phyloP scores from a whole-genome alignment of 1,140 invertebrate species.

The Drosophila pruinosa region DNA sequence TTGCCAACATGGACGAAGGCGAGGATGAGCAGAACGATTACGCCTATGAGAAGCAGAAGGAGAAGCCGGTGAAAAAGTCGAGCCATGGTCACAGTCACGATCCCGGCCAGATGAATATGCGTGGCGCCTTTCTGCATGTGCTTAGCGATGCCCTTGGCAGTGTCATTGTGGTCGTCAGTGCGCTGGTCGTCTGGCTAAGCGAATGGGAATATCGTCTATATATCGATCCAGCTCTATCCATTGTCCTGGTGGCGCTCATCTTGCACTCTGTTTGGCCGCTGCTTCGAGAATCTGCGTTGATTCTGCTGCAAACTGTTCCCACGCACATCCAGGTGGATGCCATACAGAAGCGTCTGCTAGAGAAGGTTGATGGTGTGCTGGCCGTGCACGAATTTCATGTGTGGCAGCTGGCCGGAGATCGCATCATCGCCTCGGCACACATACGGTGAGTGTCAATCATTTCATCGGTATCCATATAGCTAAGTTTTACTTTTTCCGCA shows the following conservation, averaged over 20 bases:
- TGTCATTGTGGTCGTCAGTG: slow-evolving; percentile 97
- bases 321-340: slow-evolving; percentile 96
- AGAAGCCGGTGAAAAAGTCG: slow-evolving; percentile 71
- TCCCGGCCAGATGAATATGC: slow-evolving; percentile 97
- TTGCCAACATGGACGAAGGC: slow-evolving; percentile 89
- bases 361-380: slow-evolving; percentile 94
- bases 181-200: slow-evolving; percentile 94
- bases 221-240: slow-evolving; percentile 96
- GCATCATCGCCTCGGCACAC: slow-evolving; percentile 96
- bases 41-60: slow-evolving; percentile 77
- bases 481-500: slow-evolving; percentile 57
- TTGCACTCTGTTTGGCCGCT: slow-evolving; percentile 93
- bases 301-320: slow-evolving; percentile 95
- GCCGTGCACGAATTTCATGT: slow-evolving; percentile 97
- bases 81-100: slow-evolving; percentile 86
- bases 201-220: slow-evolving; percentile 92
- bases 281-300: slow-evolving; percentile 93
- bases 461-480: not conserved
- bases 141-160: slow-evolving; percentile 98
- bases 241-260: slow-evolving; percentile 91
- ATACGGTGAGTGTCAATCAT: slow-evolving; percentile 86
- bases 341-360: slow-evolving; percentile 92
- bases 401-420: slow-evolving; percentile 95
- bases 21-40: slow-evolving; percentile 87
- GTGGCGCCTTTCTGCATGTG: slow-evolving; percentile 98